Evolutionary conservation across 2,888 invertebrate genomes (phyloP).

Genomic region (Agrochola lychnidis): DNA sequence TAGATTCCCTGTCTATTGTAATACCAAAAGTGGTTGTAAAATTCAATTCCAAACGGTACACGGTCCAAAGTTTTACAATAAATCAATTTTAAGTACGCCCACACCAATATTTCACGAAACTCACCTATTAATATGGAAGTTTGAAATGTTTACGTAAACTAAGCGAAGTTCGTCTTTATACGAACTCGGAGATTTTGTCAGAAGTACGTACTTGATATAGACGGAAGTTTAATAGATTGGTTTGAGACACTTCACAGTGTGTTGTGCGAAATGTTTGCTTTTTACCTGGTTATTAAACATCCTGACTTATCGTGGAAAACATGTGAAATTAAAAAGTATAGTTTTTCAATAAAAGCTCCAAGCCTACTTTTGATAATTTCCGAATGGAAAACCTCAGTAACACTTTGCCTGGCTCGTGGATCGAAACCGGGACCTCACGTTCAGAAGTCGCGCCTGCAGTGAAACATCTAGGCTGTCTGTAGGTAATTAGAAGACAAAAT

Average conservation of each 20-base stretch:
- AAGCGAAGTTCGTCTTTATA: conserved; percentile 53
- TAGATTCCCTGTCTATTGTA: conserved; percentile 36
- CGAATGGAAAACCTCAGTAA: background rate
- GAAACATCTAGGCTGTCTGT: background rate
- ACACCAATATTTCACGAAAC: conserved; percentile 71
- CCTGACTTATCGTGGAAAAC: background rate
- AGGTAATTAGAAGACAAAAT: background rate
- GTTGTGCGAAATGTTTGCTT: background rate
- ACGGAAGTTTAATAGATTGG: conserved; percentile 43
- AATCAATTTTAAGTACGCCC: conserved; percentile 75
- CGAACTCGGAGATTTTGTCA: conserved; percentile 42
- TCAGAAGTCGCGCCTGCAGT: background rate
- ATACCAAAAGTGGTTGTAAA: conserved; percentile 56
- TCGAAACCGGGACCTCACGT: background rate
- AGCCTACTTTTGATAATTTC: background rate
- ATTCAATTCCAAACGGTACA: conserved; percentile 62
- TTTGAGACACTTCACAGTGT: conserved; percentile 19
- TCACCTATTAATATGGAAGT: conserved; percentile 71
- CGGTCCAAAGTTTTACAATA: conserved; percentile 72
- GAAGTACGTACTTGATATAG: conserved; percentile 15
- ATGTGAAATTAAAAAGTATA: background rate
- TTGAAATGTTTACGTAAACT: conserved; percentile 63
- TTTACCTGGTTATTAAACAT: background rate
- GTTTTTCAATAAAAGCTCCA: background rate
- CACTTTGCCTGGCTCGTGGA: background rate